Conservation (phyloP, 2,888 invertebrate genomes). For the Balanococcus diminutus region DNA sequence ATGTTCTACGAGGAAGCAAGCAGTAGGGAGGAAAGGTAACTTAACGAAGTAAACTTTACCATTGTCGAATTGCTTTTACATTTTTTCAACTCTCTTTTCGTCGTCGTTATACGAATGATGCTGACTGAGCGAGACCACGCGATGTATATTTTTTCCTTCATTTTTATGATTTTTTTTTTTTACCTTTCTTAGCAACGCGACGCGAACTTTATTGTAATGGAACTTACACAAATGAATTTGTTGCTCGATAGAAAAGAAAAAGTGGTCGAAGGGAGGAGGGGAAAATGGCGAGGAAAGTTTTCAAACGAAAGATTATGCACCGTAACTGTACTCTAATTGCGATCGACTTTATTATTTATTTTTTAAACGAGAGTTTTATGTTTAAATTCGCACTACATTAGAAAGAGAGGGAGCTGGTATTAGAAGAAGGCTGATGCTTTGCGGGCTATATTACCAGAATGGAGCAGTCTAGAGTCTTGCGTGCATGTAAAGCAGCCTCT, state of each 20-base stretch:
- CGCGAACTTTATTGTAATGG: background rate
- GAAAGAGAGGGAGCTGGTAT: background rate
- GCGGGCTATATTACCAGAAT: conserved; percentile 15
- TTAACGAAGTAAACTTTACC: conserved; percentile 23
- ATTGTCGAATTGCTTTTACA: conserved; percentile 18
- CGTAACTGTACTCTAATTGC: conserved; percentile 28
- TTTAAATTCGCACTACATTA: background rate
- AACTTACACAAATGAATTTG: conserved; percentile 1
- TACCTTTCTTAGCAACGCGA: background rate
- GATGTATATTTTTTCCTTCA: background rate
- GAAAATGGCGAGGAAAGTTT: background rate
- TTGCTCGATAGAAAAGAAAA: background rate
- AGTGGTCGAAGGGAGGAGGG: background rate
- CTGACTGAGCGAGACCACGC: background rate
- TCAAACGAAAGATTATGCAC: background rate
- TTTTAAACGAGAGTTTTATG: conserved; percentile 24
- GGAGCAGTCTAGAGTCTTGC: background rate
- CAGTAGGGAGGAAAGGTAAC: background rate
- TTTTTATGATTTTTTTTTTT: background rate
- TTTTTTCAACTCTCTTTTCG: background rate
- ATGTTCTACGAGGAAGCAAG: background rate
- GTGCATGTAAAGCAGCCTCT: conserved; percentile 30
- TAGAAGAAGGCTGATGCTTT: background rate
- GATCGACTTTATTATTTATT: conserved; percentile 40
- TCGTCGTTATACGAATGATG: background rate